phyloP scores from a whole-genome alignment of 2,797 vertebrate genomes.

The Cercopithecus neglectus region DNA sequence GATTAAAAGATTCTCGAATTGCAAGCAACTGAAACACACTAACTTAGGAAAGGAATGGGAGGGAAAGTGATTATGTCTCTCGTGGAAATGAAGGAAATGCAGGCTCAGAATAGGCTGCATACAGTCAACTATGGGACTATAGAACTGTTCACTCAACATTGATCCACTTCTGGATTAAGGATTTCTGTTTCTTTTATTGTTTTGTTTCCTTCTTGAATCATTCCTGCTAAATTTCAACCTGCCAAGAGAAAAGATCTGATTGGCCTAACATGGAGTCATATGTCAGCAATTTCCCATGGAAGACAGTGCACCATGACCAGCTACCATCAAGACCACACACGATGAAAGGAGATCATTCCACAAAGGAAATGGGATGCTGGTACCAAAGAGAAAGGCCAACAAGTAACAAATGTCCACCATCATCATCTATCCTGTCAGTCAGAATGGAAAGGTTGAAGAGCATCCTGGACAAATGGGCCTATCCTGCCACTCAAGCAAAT shows the following conservation, averaged over 20 bases:
- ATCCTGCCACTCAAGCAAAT: neutral
- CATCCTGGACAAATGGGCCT: neutral
- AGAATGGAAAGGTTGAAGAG: neutral
- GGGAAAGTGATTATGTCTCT: neutral
- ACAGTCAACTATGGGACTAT: accelerated
- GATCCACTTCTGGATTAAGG: neutral
- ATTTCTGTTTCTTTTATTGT: neutral
- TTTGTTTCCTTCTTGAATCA: neutral
- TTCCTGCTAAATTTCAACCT: neutral
- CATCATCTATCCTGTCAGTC: neutral
- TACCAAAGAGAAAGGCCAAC: neutral
- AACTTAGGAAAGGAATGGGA: neutral
- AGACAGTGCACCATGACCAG: neutral
- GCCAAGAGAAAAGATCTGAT: neutral
- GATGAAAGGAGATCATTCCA: neutral
- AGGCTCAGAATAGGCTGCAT: neutral
- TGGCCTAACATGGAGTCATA: neutral
- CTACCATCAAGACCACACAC: neutral
- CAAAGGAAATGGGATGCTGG: neutral
- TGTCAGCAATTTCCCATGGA: neutral
- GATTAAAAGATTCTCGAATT: neutral
- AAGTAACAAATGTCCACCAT: neutral
- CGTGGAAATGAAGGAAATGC: neutral
- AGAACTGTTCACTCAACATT: too few species aligned
- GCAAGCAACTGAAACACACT: neutral